Percentiles rank a stretch among this genome's conserved stretches.
Conservation (phyloP, 1,140 invertebrate genomes). For the Tetramorium parvispinum region DNA sequence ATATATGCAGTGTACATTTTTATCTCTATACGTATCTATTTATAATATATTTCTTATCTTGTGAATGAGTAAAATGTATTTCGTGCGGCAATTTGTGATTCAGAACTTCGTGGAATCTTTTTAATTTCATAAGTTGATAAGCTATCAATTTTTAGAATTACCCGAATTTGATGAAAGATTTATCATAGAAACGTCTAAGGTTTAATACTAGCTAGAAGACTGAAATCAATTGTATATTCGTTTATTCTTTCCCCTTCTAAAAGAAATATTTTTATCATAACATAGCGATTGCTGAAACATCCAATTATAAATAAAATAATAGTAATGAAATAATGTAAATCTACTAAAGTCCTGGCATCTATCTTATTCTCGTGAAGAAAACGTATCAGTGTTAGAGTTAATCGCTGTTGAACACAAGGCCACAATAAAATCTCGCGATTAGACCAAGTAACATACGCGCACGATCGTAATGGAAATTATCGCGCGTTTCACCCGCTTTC, state of each 20-base stretch:
- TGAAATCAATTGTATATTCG: background rate
- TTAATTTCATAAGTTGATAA: background rate
- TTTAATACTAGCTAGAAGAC: background rate
- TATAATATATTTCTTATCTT: background rate
- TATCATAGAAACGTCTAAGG: background rate
- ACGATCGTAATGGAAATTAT: conserved; percentile 29
- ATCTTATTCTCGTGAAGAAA: background rate
- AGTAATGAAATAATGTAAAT: background rate
- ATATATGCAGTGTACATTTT: background rate
- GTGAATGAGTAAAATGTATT: background rate
- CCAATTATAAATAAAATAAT: background rate
- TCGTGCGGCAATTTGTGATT: background rate
- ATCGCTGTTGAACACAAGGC: background rate
- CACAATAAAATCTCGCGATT: background rate
- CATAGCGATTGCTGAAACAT: background rate
- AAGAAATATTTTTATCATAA: background rate
- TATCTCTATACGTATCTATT: background rate
- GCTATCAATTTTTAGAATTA: background rate
- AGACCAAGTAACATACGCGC: background rate
- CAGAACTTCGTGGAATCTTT: background rate
- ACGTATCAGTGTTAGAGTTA: background rate
- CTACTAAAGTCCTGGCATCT: background rate
- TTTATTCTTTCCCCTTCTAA: background rate
- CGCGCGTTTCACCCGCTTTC: conserved; percentile 52
- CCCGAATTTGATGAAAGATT: background rate